These are phyloP conservation scores for Pasiphila rectangulata DNA, from an alignment of 2,888 invertebrate genomes.

Conservation along the genomic window DNA sequence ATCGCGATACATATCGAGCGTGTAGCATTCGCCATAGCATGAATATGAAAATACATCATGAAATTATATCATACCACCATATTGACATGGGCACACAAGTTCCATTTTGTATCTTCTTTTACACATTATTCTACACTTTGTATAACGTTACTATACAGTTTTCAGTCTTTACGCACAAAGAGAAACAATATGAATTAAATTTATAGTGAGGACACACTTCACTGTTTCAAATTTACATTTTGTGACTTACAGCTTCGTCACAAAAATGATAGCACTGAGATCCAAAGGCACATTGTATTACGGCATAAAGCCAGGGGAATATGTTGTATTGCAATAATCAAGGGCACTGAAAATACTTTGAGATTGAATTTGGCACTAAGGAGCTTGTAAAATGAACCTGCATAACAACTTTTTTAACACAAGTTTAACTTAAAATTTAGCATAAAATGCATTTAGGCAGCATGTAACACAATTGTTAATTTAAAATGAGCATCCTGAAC, in stretches of 20 bases:
- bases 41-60: conserved; percentile 25
- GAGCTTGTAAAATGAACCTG: conserved; percentile 16
- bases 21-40: no score
- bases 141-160: conserved; percentile 61
- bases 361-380: conserved; percentile 37
- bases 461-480: conserved; percentile 31
- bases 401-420: conserved; percentile 16
- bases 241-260: conserved; percentile 47
- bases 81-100: conserved; percentile 51
- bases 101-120: conserved; percentile 45
- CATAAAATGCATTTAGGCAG: conserved; percentile 51
- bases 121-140: conserved; percentile 61
- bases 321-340: conserved; percentile 15
- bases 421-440: conserved; percentile 16
- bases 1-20: no score
- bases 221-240: conserved; percentile 33
- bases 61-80: conserved; percentile 40
- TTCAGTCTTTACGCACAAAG: conserved; percentile 62
- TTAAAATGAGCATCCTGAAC: conserved; percentile 76
- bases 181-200: conserved; percentile 47
- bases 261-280: conserved; percentile 44
- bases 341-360: conserved; percentile 20
- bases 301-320: conserved; percentile 48
- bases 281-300: conserved; percentile 63
- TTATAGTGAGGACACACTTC: conserved; percentile 33